Evolutionary conservation across 2,113 vertebrate species (phyloP), one percentile per base, ranked within the genome.

Genomic region (Brachirus orientalis): DNA sequence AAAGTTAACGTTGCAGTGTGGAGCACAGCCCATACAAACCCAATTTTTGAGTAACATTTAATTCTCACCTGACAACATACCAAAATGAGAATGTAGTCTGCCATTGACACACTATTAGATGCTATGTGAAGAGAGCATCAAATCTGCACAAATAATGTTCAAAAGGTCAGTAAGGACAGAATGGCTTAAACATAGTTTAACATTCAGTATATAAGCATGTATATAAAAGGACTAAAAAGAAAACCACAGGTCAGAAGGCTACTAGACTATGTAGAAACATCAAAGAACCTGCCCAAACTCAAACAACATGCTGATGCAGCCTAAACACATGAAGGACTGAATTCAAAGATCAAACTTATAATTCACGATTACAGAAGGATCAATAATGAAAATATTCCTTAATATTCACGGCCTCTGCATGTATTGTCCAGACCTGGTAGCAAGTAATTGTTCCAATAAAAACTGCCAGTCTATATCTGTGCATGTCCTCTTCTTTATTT

Each of bases 151-250:
- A 68, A 64, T 22, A 10, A 70, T 59, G 66, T n/a, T n/a, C n/a
- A n/a, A 67, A 62, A 58, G 19, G 19, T 55, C 13, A 68, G 67
- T 62, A 14, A 62, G 66, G 46, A 77, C 28, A 77, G 28, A 33
- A 59, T 67, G 75, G 40, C 56, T 82, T 77, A 33, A 83, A 86
- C 71, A 61, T 47, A 66, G 65, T 56, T 74, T 80, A 83, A 83
- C 73, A 84, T 73, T 55, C 19, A 66, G 16, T n/a, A 73, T 72
- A 79, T 67, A 70, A 75, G 70, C 35, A 45, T 45, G 64, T 72
- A 83, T 76, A 87, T 83, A 81, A 88, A 82, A 78, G n/a, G 45
- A 64, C 63, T 75, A 74, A 84, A 82, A 81, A 59, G 38, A 81
- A 78, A 83, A 77, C 38, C 47, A 80, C 61, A 82, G 40, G 61